phyloP scores from a whole-genome alignment of 2,113 vertebrate species.

The Pavo muticus region DNA sequence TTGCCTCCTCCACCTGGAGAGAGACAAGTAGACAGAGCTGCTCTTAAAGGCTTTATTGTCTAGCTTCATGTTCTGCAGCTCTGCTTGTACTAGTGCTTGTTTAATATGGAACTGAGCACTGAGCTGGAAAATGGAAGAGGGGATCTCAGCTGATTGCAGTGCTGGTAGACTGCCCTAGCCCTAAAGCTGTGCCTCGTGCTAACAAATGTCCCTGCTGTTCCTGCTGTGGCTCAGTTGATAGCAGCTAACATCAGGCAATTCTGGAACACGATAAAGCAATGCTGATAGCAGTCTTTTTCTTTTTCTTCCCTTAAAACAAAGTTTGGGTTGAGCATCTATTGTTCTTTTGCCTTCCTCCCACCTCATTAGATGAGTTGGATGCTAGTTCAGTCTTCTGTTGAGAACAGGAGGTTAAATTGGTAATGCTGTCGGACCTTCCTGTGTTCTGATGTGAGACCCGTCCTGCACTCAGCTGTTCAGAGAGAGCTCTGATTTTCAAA shows the following conservation, averaged over 20 bases:
- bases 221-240: conserved; percentile 15
- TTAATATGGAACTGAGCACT: conserved; percentile 65
- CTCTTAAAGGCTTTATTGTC: conserved; percentile 49
- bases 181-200: conserved; percentile 59
- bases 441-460: background rate
- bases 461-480: background rate
- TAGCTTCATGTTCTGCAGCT: conserved; percentile 36
- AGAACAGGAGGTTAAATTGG: background rate
- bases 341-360: background rate
- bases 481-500: background rate
- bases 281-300: background rate
- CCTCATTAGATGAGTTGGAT: background rate
- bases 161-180: conserved; percentile 66
- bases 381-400: background rate
- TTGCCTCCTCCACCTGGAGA: conserved; percentile 18
- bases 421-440: background rate
- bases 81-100: conserved; percentile 50
- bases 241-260: conserved; percentile 46
- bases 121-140: conserved; percentile 68
- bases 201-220: conserved; percentile 55
- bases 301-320: background rate
- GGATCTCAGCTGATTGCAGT: conserved; percentile 51
- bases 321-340: background rate
- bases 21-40: conserved; percentile 25
- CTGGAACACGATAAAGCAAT: conserved; percentile 16